A percentile compares a stretch with the other conserved stretches of the same genome.
Conservation (phyloP, 2,888 invertebrate species). For the Stenoptilia bipunctidactyla region DNA sequence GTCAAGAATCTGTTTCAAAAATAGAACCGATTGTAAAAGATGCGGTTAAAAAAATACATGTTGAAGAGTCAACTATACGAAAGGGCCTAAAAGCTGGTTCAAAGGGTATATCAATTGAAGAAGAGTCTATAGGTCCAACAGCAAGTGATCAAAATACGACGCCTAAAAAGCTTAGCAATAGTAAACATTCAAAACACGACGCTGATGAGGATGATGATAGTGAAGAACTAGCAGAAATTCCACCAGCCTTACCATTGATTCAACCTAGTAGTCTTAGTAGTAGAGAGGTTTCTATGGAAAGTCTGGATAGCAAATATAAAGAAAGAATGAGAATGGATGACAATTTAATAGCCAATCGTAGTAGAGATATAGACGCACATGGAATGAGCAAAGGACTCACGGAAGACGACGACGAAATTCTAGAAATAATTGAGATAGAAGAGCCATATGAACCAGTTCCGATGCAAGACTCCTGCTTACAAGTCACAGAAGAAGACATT, state of each 20-base stretch:
- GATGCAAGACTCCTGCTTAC: constrained; percentile 88
- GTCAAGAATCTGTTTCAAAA: constrained; percentile 37
- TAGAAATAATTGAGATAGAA: constrained; percentile 85
- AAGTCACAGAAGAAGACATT: constrained; percentile 94
- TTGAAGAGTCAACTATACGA: constrained; percentile 73
- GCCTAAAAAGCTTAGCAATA: constrained; percentile 30
- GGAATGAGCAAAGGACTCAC: constrained; percentile 58
- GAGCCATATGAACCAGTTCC: constrained; percentile 87
- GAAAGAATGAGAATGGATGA: constrained; percentile 77
- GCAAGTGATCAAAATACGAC: constrained; percentile 33
- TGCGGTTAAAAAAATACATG: constrained; percentile 62
- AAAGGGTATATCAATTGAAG: constrained; percentile 60
- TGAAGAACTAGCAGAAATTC: constrained; percentile 82
- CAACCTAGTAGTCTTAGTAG: constrained; percentile 80
- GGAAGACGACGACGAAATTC: constrained; percentile 76
- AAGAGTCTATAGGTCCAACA: constrained; percentile 55
- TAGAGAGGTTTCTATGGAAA: constrained; percentile 86
- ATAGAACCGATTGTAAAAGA: constrained; percentile 66
- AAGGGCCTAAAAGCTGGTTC: constrained; percentile 72
- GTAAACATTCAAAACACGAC: constrained; percentile 54
- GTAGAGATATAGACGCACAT: constrained; percentile 61
- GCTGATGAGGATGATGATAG: constrained; percentile 82
- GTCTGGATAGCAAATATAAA: constrained; percentile 81
- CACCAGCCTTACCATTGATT: constrained; percentile 84
- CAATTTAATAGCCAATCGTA: constrained; percentile 66